Percentiles rank a stretch among this genome's conserved stretches.
Conservation (phyloP, 2,888 invertebrate genomes). For the Stenolophus ochropezus region DNA sequence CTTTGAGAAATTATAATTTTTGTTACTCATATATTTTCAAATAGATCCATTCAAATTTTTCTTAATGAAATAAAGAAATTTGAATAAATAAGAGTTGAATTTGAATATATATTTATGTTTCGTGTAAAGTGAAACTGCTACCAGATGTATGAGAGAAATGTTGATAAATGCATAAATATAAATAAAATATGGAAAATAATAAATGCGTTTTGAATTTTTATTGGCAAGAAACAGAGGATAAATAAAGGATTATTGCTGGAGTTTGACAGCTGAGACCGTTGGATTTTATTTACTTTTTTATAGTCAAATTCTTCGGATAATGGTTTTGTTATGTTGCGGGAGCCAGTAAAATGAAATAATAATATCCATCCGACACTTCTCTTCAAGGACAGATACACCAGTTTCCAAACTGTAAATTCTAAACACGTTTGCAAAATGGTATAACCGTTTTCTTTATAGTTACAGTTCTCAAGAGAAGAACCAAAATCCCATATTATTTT, state of each 20-base stretch:
- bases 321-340: constrained; percentile 16
- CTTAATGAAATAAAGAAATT: no score
- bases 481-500: no score
- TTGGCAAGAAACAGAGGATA: constrained; percentile 3
- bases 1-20: neutral
- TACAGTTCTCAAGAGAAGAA: no score
- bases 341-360: constrained; percentile 17
- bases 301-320: constrained; percentile 15
- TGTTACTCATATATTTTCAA: no score
- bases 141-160: no score
- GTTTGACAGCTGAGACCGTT: constrained; percentile 45
- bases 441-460: neutral
- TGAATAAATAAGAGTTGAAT: no score
- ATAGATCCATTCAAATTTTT: no score
- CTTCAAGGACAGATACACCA: neutral
- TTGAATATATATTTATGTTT: no score
- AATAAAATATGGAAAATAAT: no score
- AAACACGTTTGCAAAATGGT: neutral
- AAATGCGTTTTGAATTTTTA: neutral
- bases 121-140: no score
- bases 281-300: constrained; percentile 28
- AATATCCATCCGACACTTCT: neutral
- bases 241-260: constrained; percentile 35
- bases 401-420: constrained; percentile 12
- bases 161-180: no score